Evolutionary conservation across 2,888 invertebrate genomes (phyloP).

Genomic region (Trachelus stipa): DNA sequence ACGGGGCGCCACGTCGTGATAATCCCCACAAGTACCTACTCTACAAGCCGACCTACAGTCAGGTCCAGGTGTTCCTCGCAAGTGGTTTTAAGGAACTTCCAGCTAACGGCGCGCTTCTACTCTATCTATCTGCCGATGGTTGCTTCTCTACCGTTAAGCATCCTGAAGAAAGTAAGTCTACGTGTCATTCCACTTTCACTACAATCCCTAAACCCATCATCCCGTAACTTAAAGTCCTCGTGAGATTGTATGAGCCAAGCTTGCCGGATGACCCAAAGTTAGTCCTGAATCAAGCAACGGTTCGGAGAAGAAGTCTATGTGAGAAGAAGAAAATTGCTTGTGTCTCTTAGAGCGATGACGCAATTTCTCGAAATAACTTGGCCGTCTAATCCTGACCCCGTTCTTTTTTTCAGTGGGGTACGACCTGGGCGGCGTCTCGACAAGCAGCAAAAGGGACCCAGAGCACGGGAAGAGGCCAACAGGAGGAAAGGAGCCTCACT

Average conservation of each 20-base stretch:
- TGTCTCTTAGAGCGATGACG: not conserved
- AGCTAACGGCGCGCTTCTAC: slow-evolving; percentile 87
- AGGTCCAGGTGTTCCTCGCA: slow-evolving; percentile 92
- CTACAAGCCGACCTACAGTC: slow-evolving; percentile 94
- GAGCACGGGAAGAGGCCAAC: slow-evolving; percentile 67
- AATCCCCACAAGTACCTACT: slow-evolving; percentile 97
- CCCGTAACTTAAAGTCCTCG: not conserved
- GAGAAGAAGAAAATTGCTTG: not conserved
- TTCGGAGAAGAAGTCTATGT: not conserved
- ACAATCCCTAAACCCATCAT: not conserved
- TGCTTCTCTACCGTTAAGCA: slow-evolving; percentile 85
- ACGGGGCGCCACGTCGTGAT: slow-evolving; percentile 81
- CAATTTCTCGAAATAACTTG: not conserved
- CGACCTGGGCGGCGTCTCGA: slow-evolving; percentile 91
- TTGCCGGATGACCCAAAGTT: not conserved
- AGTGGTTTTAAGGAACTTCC: slow-evolving; percentile 94
- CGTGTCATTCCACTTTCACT: not conserved
- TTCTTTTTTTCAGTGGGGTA: slow-evolving; percentile 76
- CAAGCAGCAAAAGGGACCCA: slow-evolving; percentile 86
- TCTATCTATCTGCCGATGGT: slow-evolving; percentile 95
- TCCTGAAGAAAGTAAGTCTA: slow-evolving; percentile 85
- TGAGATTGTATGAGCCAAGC: not conserved
- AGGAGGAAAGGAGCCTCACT: slow-evolving; percentile 77
- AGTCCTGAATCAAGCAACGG: not conserved
- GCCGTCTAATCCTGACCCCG: not conserved